Conservation (phyloP, 2,797 vertebrate genomes). For the Muscicapa striata region DNA sequence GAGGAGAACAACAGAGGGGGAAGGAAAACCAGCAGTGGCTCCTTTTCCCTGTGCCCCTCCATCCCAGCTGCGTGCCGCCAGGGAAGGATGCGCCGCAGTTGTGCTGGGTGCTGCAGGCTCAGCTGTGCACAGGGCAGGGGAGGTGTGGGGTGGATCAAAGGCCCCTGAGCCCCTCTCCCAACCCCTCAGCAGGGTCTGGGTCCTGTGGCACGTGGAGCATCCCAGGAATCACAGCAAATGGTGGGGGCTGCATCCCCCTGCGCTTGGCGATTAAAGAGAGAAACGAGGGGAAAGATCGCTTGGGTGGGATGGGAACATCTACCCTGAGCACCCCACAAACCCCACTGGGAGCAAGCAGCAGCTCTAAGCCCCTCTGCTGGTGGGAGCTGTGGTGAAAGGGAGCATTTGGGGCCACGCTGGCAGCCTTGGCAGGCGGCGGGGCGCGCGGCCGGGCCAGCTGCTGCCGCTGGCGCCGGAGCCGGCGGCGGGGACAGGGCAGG, state of each 20-base stretch:
- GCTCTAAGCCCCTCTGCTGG: rapidly evolving
- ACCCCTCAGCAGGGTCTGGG: rapidly evolving
- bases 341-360: rapidly evolving
- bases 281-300: neutral
- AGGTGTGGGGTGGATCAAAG: neutral
- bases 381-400: neutral
- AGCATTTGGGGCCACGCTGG: conserved; percentile 33
- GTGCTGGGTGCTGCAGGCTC: neutral
- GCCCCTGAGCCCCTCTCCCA: neutral
- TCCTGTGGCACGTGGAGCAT: neutral
- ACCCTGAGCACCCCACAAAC: neutral
- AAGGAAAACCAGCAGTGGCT: neutral
- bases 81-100: neutral
- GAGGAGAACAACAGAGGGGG: neutral
- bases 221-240: conserved; percentile 46
- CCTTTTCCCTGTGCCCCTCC: neutral
- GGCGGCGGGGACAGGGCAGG: conserved; percentile 5
- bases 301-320: rapidly evolving
- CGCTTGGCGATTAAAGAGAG: neutral
- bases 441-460: conserved; percentile 24
- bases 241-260: neutral
- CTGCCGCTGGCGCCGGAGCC: neutral
- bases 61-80: rapidly evolving
- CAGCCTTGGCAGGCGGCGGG: conserved; percentile 36
- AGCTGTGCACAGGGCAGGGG: neutral